Evolutionary conservation across 1,140 invertebrate genomes (phyloP), one percentile per base, ranked within the genome.

Genomic region (Liolophura sinensis): DNA sequence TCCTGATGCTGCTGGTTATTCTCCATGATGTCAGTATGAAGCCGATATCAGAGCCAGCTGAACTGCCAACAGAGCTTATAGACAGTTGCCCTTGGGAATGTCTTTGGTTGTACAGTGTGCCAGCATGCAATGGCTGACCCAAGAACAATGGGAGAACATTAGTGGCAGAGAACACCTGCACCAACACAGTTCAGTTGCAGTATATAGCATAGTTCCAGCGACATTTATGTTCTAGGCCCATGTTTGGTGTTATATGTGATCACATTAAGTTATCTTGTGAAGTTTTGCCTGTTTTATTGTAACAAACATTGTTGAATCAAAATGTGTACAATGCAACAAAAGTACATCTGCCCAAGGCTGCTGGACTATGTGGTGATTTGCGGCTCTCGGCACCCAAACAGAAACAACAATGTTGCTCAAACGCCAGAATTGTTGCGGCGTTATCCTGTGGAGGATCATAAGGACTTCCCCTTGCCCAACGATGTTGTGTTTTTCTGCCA

Each of bases 401-500:
- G 77, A 40, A 82, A 84, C 66, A 84, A 83, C 64, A 78, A 80
- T 69, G 79, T 83, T 20, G 77, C 81, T 11, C 83, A 84, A 64
- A 81, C 81, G 11, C 84, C 84, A 22, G 82, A 85, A 59, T 69
- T 85, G 25, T 67, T 85, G 18, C 74, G 96, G 47, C 89, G 97
- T n/a, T 99, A 99, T 86, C 97, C 97, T 0, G 88, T 94, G 11
- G 94, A 97, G 70, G 97, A 99, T 85, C 97, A 99, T 84, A 82
- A 85, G 80, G 98, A 99, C 85, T 99, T 99, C 85, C 92, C 94
- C 0, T 86, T 99, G 68, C 96, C 97, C 0, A 86, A 96, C 75
- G 97, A 99, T 85, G 97, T 99, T 89, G 96, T 98, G 11, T 98
- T 97, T 81, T 99, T 99, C 86, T 99, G 98, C 82, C 98, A 99